Base-by-base conservation (phyloP, 1,140 invertebrate species). In the Bombus impatiens region DNA sequence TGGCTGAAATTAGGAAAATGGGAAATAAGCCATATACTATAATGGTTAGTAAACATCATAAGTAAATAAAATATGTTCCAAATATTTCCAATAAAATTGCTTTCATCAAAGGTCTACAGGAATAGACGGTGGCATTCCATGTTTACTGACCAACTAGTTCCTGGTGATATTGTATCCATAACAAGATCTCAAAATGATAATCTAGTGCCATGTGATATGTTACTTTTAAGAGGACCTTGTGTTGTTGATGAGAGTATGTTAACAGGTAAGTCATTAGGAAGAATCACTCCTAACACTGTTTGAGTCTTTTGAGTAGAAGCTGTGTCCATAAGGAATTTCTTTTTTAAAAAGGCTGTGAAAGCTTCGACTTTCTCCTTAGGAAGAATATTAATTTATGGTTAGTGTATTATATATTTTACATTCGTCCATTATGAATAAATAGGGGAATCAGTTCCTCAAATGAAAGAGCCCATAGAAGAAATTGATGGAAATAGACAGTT, bases 1-100 rank as follows among this genome's bases (percentile, higher is more conserved):
- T 99, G 98, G 97, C 98, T n/a, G 99, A 99, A 95, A 99, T 99
- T 89, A 96, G 99, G n/a, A 99, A 99, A 95, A 99, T 99, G 99
- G 99, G 99, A 32, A 99, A 99, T 90, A 99, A 99, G 95, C 98
- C 99, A 0, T 99, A 99, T 93, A 96, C 97, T 84, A 98, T 99
- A 88, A 97, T 97, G 95, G 97, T 97, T 93, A 86, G 91, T 91
- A 67, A 8, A 62, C 3, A n/a, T n/a, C 9, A 22, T 12, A 25
- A 32, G 18, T 42, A 32, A 42, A 22, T 28, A 18, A 8, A 15
- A 6, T 40, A 44, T 80, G 10, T 78, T n/a, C 8, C 37, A 75
- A 53, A 42, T 78, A 9, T 57, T 68, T 67, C 47, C 70, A 47
- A 84, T 75, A 82, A 84, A 82, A 44, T 78, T 70, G 62, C 76